These are phyloP conservation scores for Allygus modestus DNA, from an alignment of 2,888 invertebrate species.

Conservation along the genomic window DNA sequence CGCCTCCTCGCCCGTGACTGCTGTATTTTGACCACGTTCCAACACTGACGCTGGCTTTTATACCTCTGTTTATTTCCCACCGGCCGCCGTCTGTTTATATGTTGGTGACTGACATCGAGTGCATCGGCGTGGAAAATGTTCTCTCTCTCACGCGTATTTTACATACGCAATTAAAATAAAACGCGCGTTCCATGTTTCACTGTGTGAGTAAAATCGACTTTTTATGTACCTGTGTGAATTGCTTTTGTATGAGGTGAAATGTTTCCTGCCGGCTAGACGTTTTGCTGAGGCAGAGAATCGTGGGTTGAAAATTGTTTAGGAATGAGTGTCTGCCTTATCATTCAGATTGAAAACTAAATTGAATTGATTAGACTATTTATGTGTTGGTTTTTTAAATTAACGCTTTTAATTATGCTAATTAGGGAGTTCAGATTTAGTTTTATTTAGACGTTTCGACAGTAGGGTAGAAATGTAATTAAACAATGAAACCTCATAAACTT, in stretches of 20 bases:
- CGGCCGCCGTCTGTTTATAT: not conserved
- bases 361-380: too few species aligned
- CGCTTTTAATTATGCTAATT: too few species aligned
- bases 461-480: too few species aligned
- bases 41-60: not conserved
- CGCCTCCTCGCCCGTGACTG: not conserved
- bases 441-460: too few species aligned
- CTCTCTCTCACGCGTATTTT: not conserved
- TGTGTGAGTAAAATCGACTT: not conserved
- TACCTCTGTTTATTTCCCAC: not conserved
- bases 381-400: too few species aligned
- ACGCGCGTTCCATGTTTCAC: not conserved
- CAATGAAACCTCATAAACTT: too few species aligned
- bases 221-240: not conserved
- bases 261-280: not conserved
- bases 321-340: too few species aligned
- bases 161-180: slow-evolving; percentile 37
- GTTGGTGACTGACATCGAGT: not conserved
- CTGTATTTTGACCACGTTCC: not conserved
- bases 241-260: not conserved
- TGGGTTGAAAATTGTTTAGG: too few species aligned
- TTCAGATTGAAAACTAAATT: too few species aligned
- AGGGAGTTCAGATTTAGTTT: too few species aligned
- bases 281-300: not conserved
- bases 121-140: slow-evolving; percentile 5